Conservation (phyloP, 2,797 vertebrate genomes). For the Microcaecilia unicolor region DNA sequence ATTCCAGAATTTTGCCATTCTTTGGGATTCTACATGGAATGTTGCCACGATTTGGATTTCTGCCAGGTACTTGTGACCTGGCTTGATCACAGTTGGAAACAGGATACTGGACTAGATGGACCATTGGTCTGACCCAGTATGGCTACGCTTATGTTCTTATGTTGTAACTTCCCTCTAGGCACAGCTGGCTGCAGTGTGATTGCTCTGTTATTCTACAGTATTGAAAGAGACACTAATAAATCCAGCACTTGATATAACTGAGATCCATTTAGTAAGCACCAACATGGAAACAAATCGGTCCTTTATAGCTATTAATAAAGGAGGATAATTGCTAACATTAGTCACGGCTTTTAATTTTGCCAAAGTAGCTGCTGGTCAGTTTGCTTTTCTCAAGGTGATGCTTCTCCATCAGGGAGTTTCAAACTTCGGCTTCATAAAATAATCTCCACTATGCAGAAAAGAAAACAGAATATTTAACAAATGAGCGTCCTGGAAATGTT, state of each 20-base stretch:
- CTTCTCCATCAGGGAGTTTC: constrained; percentile 28
- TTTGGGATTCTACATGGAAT: too few relatives aligned
- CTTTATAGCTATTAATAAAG: constrained; percentile 44
- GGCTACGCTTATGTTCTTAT: too few relatives aligned
- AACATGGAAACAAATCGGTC: constrained; percentile 34
- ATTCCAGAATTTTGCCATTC: too few relatives aligned
- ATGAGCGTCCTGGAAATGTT: background rate
- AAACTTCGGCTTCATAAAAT: constrained; percentile 26
- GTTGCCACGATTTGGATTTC: too few relatives aligned
- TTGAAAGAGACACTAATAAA: constrained; percentile 20
- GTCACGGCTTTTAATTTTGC: constrained; percentile 42
- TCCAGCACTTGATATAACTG: constrained; percentile 19
- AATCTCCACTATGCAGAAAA: constrained; percentile 5
- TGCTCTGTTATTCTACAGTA: background rate
- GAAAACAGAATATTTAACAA: background rate
- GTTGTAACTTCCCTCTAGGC: constrained; percentile 15
- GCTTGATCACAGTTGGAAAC: too few relatives aligned
- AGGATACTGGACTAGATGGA: too few relatives aligned
- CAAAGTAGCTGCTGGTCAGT: constrained; percentile 16
- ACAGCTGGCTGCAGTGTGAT: background rate
- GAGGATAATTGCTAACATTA: constrained; percentile 36
- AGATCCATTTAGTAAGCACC: constrained; percentile 30
- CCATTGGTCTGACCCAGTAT: too few relatives aligned
- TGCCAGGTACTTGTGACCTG: too few relatives aligned
- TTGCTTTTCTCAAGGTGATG: constrained; percentile 29